Base-by-base conservation (phyloP, 2,888 invertebrate genomes). In the Melieria omissa region DNA sequence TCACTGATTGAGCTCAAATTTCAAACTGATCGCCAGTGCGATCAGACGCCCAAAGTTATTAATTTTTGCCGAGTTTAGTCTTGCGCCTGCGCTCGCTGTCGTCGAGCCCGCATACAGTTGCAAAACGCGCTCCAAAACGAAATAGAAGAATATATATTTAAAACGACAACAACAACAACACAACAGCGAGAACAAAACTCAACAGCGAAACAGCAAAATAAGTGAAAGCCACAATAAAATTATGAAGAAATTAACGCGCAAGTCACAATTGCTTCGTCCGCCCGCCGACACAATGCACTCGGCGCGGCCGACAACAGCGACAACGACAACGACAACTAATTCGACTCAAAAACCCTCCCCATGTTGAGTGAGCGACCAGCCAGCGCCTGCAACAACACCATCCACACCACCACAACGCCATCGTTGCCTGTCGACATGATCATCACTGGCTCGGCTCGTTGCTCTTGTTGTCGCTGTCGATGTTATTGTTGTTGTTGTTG, bases 11-110 rank as follows among this genome's bases (percentile, higher is more conserved):
- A 85, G 82, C 83, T 84, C 84, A 81, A 81, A 81, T 84, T 82
- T 80, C 79, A 80, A 81, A 86, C 86, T 86, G 86, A 86, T 86
- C 85, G 81, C 80, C 78, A 80, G 79, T 81, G 76, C 77, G 84
- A 83, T 83, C 85, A 80, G 82, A 78, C 84, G 83, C 81, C 81
- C 83, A 77, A 81, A 84, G 86, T 85, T 84, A 84, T 86, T 86
- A 84, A 80, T 83, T 86, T 76, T 77, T 74, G 49, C 55, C 42
- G 52, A 45, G 14, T 64, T 70, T 42, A 58, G 12, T 67, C 44
- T 71, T 73, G 71, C 62, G 68, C 69, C 12, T 60, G 65, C 65
- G 64, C 67, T 49, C 68, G 29, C 29, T 29, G 29, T 3, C 29
- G 29, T 29, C 29, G 29, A 29, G 29, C 29, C 29, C 29, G 29